Evolutionary conservation across 2,888 invertebrate species (phyloP).

Genomic region (Xestia xanthographa): DNA sequence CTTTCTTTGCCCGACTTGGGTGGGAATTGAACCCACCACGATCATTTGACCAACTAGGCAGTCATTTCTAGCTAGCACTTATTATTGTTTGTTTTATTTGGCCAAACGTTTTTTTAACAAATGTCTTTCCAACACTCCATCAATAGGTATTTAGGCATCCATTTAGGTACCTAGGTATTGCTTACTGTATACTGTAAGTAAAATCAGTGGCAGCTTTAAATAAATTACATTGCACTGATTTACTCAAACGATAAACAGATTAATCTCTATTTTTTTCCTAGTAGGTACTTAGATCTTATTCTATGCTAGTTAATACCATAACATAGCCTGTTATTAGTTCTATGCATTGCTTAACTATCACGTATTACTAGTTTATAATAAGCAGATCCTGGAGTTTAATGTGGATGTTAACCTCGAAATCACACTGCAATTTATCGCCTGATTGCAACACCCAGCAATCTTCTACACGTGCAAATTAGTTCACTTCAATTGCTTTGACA

Average conservation of each 20-base stretch:
- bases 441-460: conserved; percentile 35
- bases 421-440: conserved; percentile 47
- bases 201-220: not conserved
- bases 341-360: conserved; percentile 24
- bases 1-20: not conserved
- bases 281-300: not conserved
- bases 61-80: not conserved
- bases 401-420: conserved; percentile 55
- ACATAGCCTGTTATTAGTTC: conserved; percentile 26
- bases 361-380: conserved; percentile 49
- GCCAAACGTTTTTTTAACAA: no score
- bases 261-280: conserved; percentile 17
- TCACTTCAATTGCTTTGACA: conserved; percentile 38
- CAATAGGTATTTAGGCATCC: not conserved
- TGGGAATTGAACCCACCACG: not conserved
- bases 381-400: conserved; percentile 53
- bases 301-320: not conserved
- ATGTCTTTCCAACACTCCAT: not conserved
- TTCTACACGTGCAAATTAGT: conserved; percentile 30
- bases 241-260: not conserved
- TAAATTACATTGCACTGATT: not conserved
- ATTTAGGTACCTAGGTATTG: not conserved
- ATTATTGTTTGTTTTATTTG: no score
- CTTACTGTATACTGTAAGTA: not conserved
- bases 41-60: not conserved